Conservation (phyloP, 2,797 vertebrate genomes). For the Bradypus variegatus region DNA sequence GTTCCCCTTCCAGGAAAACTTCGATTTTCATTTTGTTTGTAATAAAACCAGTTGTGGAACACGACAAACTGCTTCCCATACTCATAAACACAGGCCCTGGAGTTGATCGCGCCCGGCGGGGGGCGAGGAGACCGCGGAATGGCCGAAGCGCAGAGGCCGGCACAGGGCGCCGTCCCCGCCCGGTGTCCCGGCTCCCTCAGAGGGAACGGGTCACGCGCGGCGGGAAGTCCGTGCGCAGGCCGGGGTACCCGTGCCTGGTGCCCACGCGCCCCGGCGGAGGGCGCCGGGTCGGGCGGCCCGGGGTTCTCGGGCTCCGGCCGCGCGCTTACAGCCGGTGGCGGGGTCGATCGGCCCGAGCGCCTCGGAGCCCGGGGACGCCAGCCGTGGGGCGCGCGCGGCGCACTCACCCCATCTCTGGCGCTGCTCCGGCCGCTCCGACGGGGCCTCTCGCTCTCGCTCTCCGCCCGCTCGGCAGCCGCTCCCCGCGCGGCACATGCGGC, state of each 20-base stretch:
- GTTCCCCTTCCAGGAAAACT: slow-evolving; percentile 56
- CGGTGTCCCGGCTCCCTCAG: not conserved
- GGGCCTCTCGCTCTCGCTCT: slow-evolving; percentile 61
- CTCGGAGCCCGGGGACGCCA: not conserved
- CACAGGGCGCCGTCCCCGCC: not conserved
- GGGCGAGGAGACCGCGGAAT: not conserved
- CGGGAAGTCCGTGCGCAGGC: not conserved
- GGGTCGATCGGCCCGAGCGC: not conserved
- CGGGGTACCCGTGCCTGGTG: not conserved
- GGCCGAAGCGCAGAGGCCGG: not conserved
- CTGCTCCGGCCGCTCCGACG: slow-evolving; percentile 61
- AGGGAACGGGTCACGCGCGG: not conserved
- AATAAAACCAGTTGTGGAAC: not conserved
- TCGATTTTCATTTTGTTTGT: slow-evolving; percentile 16
- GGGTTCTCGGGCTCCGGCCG: not conserved
- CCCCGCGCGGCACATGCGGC: slow-evolving; percentile 71
- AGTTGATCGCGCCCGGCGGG: not conserved
- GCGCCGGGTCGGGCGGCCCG: not conserved
- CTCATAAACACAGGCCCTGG: slow-evolving; percentile 35
- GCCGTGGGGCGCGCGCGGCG: not conserved
- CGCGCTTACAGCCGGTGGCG: not conserved
- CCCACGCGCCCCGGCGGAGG: not conserved
- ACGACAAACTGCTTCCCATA: not conserved
- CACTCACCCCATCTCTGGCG: slow-evolving; percentile 75
- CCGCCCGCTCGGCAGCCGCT: slow-evolving; percentile 63